Conservation (phyloP, 2,888 invertebrate species). For the Tenodera sinensis region DNA sequence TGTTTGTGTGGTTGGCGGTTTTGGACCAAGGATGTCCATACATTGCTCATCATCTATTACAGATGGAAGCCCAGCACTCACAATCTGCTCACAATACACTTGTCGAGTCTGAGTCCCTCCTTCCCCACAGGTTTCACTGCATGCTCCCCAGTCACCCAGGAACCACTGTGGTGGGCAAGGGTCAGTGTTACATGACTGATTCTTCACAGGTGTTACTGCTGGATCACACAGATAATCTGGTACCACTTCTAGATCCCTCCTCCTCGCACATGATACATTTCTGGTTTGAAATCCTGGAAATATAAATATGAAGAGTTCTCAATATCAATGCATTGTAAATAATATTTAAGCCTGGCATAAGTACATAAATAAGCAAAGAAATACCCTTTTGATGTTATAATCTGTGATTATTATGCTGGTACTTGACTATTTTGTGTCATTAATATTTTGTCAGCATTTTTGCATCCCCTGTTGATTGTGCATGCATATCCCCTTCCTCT, state of each 20-base stretch:
- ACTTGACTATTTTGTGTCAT: no score
- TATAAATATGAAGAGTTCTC: neutral
- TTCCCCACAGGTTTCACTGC: conserved; percentile 77
- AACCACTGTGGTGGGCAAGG: conserved; percentile 82
- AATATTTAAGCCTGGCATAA: no score
- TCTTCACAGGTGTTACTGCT: conserved; percentile 64
- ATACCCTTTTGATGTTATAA: no score
- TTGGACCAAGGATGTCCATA: conserved; percentile 60
- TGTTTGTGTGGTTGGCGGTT: conserved; percentile 63
- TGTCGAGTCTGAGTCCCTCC: conserved; percentile 67
- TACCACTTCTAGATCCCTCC: conserved; percentile 66
- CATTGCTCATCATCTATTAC: conserved; percentile 75
- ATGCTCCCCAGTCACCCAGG: conserved; percentile 72
- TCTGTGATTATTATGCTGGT: no score
- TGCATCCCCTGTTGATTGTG: no score
- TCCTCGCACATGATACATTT: conserved; percentile 75
- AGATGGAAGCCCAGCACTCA: conserved; percentile 66
- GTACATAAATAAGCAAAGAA: no score
- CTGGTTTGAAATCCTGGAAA: conserved; percentile 55
- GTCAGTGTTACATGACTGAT: conserved; percentile 68
- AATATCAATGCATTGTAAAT: no score
- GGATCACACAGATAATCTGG: conserved; percentile 76
- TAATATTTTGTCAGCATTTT: no score
- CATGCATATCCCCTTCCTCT: no score
- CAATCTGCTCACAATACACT: conserved; percentile 76